These are phyloP conservation scores for Setipinna tenuifilis DNA, from an alignment of 2,797 vertebrate genomes.

Conservation along the genomic window DNA sequence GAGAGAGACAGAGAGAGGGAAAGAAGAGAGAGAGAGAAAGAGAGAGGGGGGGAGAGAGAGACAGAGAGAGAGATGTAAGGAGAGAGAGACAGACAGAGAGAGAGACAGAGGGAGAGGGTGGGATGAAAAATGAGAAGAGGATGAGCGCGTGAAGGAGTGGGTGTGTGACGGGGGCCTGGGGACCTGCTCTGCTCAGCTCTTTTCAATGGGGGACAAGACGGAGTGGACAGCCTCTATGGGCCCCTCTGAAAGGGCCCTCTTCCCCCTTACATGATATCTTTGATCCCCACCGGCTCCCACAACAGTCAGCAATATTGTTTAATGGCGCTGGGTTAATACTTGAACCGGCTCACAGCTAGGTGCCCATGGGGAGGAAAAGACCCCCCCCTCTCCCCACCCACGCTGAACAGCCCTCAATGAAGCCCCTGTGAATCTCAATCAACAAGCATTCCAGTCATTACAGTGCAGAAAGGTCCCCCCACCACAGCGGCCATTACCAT, in stretches of 20 bases:
- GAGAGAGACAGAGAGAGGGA: constrained; percentile 16
- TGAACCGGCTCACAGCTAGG: constrained; percentile 66
- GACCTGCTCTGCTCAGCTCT: constrained; percentile 66
- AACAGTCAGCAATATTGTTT: constrained; percentile 84
- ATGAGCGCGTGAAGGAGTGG: constrained; percentile 71
- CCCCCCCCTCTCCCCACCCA: background rate
- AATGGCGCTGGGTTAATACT: constrained; percentile 78
- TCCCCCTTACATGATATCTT: constrained; percentile 80
- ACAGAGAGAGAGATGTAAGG: too few species aligned
- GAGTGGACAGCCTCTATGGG: constrained; percentile 75
- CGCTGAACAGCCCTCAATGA: constrained; percentile 29
- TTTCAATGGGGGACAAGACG: constrained; percentile 71
- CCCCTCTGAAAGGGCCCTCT: constrained; percentile 71
- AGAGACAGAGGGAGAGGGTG: constrained; percentile 52
- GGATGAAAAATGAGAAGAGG: constrained; percentile 67
- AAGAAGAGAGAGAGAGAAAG: constrained; percentile 49
- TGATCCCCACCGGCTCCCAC: constrained; percentile 78
- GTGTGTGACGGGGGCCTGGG: constrained; percentile 70
- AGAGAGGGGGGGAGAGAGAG: constrained; percentile 23
- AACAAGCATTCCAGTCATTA: constrained; percentile 48
- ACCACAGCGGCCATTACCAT: background rate
- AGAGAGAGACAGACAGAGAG: constrained; percentile 20
- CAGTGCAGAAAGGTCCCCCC: constrained; percentile 32
- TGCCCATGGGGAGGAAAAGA: constrained; percentile 37
- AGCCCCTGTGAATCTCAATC: constrained; percentile 54